Conservation (phyloP, 2,888 invertebrate genomes). For the Bugulina stolonifera region DNA sequence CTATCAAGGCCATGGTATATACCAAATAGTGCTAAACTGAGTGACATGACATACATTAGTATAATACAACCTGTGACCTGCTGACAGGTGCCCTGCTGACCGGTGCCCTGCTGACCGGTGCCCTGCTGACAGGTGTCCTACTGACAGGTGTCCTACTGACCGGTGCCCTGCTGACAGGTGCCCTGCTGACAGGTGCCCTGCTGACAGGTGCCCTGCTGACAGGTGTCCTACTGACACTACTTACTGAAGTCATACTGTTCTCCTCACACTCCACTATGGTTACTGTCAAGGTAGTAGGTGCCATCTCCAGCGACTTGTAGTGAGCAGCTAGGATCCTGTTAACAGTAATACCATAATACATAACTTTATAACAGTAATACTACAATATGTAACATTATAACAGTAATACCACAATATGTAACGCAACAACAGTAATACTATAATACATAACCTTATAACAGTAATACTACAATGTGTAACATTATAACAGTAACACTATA, state of each 20-base stretch:
- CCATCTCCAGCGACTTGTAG: constrained; percentile 73
- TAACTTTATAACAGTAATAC: too few relatives aligned
- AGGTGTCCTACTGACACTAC: constrained; percentile 67
- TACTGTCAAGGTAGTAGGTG: constrained; percentile 68
- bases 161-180: neutral
- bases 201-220: constrained; percentile 32
- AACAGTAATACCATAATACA: neutral
- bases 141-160: neutral
- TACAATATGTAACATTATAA: too few relatives aligned
- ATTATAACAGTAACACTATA: neutral
- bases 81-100: neutral
- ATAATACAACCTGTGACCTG: neutral
- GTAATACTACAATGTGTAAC: neutral
- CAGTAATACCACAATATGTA: neutral
- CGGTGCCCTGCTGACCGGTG: neutral
- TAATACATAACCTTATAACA: neutral
- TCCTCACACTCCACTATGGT: constrained; percentile 80
- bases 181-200: neutral
- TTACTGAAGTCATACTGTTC: constrained; percentile 70
- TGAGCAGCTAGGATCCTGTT: constrained; percentile 64
- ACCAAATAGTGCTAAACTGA: too few relatives aligned
- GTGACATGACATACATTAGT: neutral
- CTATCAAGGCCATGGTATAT: too few relatives aligned
- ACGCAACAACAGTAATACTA: neutral
- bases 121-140: neutral